Evolutionary conservation across 2,888 invertebrate species (phyloP).

Genomic region (Pecten maximus): DNA sequence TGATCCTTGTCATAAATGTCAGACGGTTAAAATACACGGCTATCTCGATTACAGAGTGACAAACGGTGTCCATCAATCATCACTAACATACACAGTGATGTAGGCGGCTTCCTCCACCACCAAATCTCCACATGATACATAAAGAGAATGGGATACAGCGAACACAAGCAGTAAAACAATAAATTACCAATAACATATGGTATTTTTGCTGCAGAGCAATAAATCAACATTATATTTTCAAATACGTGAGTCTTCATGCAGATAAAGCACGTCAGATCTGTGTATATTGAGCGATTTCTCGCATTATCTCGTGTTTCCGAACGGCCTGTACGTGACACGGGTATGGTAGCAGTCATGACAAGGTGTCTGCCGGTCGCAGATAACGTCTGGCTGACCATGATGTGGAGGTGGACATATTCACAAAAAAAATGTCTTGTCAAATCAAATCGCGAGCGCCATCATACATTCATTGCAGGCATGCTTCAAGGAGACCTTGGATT

Average conservation of each 20-base stretch:
- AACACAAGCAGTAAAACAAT: background rate
- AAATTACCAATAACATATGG: background rate
- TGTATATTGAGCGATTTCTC: background rate
- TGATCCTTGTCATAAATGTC: too few species aligned
- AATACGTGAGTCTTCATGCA: background rate
- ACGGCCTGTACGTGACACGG: background rate
- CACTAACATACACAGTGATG: background rate
- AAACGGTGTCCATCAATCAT: background rate
- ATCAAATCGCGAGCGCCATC: background rate
- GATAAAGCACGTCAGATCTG: background rate
- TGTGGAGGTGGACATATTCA: background rate
- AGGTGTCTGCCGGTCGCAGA: background rate
- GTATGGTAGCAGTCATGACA: background rate
- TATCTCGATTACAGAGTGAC: too few species aligned
- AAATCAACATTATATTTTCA: background rate
- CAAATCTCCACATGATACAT: background rate
- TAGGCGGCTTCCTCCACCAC: background rate
- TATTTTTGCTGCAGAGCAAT: constrained; percentile 6
- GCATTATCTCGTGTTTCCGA: background rate
- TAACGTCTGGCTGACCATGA: background rate
- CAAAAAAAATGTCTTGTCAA: background rate
- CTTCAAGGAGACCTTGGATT: constrained; percentile 7
- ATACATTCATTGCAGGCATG: background rate
- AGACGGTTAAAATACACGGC: too few species aligned
- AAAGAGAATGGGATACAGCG: background rate